A percentile compares a stretch with the other conserved stretches of the same genome.
Evolutionary conservation across 2,113 vertebrate genomes (phyloP).

Genomic region (Terrapene triunguis): DNA sequence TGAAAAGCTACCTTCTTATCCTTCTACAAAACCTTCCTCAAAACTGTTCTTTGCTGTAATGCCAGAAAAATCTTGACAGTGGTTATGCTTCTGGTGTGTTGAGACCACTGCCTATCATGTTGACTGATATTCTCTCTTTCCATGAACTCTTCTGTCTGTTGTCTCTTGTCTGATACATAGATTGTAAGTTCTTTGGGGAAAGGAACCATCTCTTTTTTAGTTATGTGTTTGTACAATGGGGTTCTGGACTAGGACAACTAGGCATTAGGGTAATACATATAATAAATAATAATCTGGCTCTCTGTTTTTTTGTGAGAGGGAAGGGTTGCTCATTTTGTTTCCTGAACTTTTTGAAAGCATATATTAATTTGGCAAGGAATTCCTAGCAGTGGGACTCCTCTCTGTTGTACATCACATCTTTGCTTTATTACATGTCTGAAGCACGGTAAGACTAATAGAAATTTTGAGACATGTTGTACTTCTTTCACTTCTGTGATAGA

Average conservation of each 20-base stretch:
- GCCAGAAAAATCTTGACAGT: no score
- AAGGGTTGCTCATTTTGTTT: neutral
- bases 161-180: no score
- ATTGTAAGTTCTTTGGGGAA: no score
- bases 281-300: neutral
- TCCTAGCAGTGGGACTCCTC: neutral
- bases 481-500: slow-evolving; percentile 13
- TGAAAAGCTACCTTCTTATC: no score
- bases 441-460: neutral
- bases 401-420: neutral
- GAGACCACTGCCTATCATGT: neutral
- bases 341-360: neutral
- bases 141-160: no score
- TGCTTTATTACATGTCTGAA: neutral
- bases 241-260: neutral
- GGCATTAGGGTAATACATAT: neutral
- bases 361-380: neutral
- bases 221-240: no score
- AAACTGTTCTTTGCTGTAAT: no score
- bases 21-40: no score
- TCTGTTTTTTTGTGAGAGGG: neutral
- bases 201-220: no score
- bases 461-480: neutral
- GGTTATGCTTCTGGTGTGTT: neutral
- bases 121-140: neutral